Base-by-base conservation (phyloP, 1,140 invertebrate genomes). In the Drosophila athabasca region DNA sequence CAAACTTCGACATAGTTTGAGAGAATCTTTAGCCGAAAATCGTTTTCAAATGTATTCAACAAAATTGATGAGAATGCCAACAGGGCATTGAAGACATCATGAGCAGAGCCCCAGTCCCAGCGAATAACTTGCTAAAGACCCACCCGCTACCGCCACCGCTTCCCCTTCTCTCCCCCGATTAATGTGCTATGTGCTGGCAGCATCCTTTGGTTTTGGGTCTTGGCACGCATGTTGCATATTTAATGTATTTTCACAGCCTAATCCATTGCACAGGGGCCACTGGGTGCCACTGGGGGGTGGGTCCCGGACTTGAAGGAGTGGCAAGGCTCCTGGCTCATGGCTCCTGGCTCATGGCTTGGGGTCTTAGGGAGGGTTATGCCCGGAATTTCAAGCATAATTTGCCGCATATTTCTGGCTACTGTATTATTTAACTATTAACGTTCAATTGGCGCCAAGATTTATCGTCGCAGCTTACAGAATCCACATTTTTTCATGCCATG, bases 341-440 rank as follows among this genome's bases (percentile, higher is more conserved):
- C 24, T 68, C 51, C 54, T 59, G 67, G 62, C 15, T 41, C 29
- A 26, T 53, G 70, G 52, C 64, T 68, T 31, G 31, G 24, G 44
- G 17, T 55, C 45, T 45, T 67, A 44, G 71, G 39, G 24, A 57
- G 64, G 71, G 69, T 49, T 88, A 88, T 87, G 82, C 75, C 70
- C 54, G 62, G 82, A 87, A 87, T 87, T 87, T 87, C 76, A 87
- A 87, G 78, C 82, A 88, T 87, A 87, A 87, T 87, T 87, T 85
- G 71, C 54, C 62, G 83, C 78, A 88, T 87, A 82, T 87, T 78
- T 75, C 76, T 75, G 70, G 80, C 61, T 66, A 87, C 74, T 87
- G 79, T 88, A 87, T 87, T 87, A 87, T 87, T 87, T 88, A 87
- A 82, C 83, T 78, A 87, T 87, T 88, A 87, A 87, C 78, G 83